Percentiles rank a stretch among this genome's conserved stretches.
Conservation (phyloP, 1,140 invertebrate species). For the Ladona fulva region DNA sequence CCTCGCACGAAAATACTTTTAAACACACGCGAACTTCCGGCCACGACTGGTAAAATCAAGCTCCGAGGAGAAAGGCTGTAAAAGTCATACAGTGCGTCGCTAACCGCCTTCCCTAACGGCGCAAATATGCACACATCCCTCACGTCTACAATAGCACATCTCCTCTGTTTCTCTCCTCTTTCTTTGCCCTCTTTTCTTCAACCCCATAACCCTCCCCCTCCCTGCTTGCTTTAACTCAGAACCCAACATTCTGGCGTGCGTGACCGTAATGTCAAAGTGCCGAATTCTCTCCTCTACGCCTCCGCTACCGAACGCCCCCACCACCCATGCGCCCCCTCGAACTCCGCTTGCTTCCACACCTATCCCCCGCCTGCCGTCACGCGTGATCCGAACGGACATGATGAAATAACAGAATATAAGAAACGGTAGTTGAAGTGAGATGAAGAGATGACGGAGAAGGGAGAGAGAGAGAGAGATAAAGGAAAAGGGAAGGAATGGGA, state of each 20-base stretch:
- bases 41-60: too few species aligned
- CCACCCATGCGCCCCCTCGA: not conserved
- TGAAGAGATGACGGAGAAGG: not conserved
- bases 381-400: not conserved
- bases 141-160: not conserved
- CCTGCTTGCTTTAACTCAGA: not conserved
- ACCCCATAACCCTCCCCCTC: not conserved
- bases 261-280: not conserved
- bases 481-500: not conserved
- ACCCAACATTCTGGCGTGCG: not conserved
- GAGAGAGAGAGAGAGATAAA: not conserved
- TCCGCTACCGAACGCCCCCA: not conserved
- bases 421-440: not conserved
- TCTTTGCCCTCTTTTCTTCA: too few species aligned
- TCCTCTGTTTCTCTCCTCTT: not conserved
- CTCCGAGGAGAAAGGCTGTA: too few species aligned
- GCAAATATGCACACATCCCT: too few species aligned
- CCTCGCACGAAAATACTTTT: too few species aligned
- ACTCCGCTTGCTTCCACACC: not conserved
- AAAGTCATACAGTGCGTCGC: too few species aligned
- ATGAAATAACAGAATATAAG: constrained; percentile 6
- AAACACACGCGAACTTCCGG: too few species aligned
- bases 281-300: not conserved
- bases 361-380: not conserved
- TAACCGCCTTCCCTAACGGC: too few species aligned